Base-by-base conservation (phyloP, 2,113 vertebrate species). In the Clarias magur region DNA sequence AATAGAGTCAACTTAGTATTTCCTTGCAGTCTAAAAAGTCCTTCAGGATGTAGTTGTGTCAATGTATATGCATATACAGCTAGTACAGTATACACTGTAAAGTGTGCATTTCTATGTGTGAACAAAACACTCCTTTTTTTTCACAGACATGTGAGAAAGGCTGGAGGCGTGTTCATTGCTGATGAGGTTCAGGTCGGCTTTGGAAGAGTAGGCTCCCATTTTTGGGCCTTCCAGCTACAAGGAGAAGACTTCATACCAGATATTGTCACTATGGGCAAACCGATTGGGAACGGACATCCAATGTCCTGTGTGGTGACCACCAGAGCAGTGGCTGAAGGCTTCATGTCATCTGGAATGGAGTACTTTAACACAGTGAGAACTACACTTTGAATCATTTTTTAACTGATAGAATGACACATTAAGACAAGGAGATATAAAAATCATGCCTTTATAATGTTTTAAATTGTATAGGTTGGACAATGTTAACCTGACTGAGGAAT, bases 111-210 rank as follows among this genome's bases (percentile, higher is more conserved):
- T 86, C 30, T 83, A 17, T 48, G 13, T 80, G 60, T 81, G 65
- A 15, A 56, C 70, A 60, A 80, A 13, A 2, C 2, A 73, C 30
- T 21, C 16, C 30, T n/a, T 59, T 25, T 17, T 59, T 59, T 68
- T 91, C 91, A 48, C 94, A 99, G 97, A 81, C 95, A 96, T 0
- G 95, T 99, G 65, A 97, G 0, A 25, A 86, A 91, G 0, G 97
- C 92, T 0, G 98, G 97, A 21, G 98, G 97, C 0, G 48, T 99
- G 53, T 96, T 99, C 90, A 99, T 99, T 75, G 96, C 96, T 4
- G 98, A 99, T 85, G 98, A 99, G 92, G 98, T 99, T 79, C 98
- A 99, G 87, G 98, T 99, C 81, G 98, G 98, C 88, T 99, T 99
- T 85, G 97, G 98, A 4, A 95, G 98, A 53, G 95, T 97, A 19